A percentile compares a stretch with the other conserved stretches of the same genome.
phyloP scores from a whole-genome alignment of 2,888 invertebrate species.

The Galerucella pusilla region DNA sequence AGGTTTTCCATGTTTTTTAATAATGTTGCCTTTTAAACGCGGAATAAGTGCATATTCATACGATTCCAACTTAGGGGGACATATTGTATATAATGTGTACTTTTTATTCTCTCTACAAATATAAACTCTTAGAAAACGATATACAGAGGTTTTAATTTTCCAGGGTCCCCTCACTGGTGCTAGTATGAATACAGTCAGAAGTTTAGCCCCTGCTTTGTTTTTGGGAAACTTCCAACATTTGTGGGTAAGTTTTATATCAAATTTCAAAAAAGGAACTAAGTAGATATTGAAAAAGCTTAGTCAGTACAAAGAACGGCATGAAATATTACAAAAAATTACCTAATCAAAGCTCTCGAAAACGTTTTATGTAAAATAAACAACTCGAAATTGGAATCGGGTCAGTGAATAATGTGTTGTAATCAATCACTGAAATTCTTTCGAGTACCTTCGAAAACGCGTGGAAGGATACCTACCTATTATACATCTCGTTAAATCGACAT shows the following conservation, averaged over 20 bases:
- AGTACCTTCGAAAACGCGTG: not conserved
- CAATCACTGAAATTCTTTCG: constrained; percentile 4
- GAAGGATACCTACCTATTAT: not conserved
- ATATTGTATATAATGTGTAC: too few relatives aligned
- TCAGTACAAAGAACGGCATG: too few relatives aligned
- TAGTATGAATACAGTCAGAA: constrained; percentile 77
- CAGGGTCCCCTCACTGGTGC: constrained; percentile 79
- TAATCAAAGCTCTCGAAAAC: constrained; percentile 4
- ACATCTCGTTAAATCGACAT: not conserved
- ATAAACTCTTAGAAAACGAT: too few relatives aligned
- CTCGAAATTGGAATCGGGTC: not conserved
- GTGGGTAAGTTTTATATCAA: constrained; percentile 68
- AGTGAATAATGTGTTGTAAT: constrained; percentile 1
- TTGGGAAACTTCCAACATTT: constrained; percentile 70
- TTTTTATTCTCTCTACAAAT: too few relatives aligned
- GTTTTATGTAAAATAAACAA: constrained; percentile 16
- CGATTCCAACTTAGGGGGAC: too few relatives aligned
- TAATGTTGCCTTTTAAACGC: too few relatives aligned
- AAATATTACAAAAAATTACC: not conserved
- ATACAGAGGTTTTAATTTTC: constrained; percentile 47
- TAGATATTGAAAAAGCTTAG: too few relatives aligned
- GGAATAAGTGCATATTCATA: too few relatives aligned
- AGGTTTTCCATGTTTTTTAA: too few relatives aligned
- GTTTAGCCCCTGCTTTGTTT: constrained; percentile 78
- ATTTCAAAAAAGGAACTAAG: too few relatives aligned